These are phyloP conservation scores for Coptodon bakossiorum DNA, from an alignment of 2,113 vertebrate genomes.

Conservation along the genomic window DNA sequence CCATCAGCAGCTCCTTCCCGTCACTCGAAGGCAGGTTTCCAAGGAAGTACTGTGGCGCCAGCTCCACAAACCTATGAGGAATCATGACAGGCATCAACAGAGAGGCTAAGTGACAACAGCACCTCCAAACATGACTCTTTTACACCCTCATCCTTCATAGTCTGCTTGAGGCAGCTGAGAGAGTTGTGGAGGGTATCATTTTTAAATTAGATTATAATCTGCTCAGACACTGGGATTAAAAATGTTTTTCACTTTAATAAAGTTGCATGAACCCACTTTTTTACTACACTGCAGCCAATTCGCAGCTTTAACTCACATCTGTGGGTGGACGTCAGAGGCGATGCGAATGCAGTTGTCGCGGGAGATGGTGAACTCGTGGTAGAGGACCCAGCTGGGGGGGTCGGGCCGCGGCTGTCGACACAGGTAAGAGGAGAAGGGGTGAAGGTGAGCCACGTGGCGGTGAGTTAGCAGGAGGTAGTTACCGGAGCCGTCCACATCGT, in stretches of 20 bases:
- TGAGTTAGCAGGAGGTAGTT: conserved; percentile 87
- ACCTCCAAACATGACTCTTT: neutral
- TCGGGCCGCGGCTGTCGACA: conserved; percentile 75
- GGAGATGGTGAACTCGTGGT: conserved; percentile 81
- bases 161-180: neutral
- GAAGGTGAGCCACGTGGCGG: conserved; percentile 86
- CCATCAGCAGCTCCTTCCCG: conserved; percentile 84
- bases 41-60: conserved; percentile 89
- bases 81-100: neutral
- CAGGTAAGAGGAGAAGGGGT: conserved; percentile 81
- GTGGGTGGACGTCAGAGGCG: conserved; percentile 83
- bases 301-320: conserved; percentile 77
- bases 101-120: neutral
- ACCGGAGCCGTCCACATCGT: conserved; percentile 85
- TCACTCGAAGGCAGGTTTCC: conserved; percentile 89
- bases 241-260: neutral
- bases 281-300: neutral
- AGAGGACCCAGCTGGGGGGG: conserved; percentile 84
- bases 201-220: neutral
- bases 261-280: neutral
- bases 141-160: neutral
- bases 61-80: conserved; percentile 79
- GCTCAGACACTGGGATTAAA: neutral
- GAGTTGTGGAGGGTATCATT: neutral
- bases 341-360: conserved; percentile 82